A percentile compares a stretch with the other conserved stretches of the same genome.
Conservation (phyloP, 2,797 vertebrate species). For the Mus minutoides region DNA sequence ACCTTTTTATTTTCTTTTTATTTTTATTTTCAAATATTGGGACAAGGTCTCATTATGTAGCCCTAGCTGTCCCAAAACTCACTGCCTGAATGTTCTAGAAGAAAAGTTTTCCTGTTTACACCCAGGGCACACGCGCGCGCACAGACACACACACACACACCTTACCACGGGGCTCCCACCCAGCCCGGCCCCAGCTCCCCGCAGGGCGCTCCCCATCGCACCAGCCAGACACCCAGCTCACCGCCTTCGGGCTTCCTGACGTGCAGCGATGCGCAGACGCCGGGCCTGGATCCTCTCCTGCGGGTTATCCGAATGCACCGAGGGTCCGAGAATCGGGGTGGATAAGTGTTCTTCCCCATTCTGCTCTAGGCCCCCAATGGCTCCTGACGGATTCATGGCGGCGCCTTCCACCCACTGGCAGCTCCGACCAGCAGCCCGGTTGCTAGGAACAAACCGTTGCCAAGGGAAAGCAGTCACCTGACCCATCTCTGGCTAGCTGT, state of each 20-base stretch:
- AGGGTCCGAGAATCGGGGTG: constrained; percentile 50
- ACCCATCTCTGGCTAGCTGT: background rate
- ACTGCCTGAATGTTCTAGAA: background rate
- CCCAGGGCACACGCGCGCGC: no score
- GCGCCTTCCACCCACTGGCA: accelerated
- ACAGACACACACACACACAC: no score
- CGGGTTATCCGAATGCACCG: constrained; percentile 77
- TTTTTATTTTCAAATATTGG: background rate
- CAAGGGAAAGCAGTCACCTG: background rate
- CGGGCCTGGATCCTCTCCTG: constrained; percentile 88
- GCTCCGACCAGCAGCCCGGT: background rate
- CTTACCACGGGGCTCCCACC: background rate
- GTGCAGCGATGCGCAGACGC: constrained; percentile 84
- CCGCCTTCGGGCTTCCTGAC: constrained; percentile 85
- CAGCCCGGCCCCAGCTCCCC: accelerated
- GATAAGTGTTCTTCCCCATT: background rate
- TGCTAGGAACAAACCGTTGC: constrained; percentile 72
- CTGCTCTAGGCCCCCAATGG: constrained; percentile 12
- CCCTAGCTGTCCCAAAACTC: background rate
- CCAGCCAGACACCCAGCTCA: constrained; percentile 64
- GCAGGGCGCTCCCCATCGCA: accelerated
- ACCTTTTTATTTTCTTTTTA: background rate
- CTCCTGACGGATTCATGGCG: constrained; percentile 57
- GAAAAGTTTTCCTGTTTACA: background rate
- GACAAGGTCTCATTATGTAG: background rate